phyloP scores from a whole-genome alignment of 1,140 invertebrate genomes.

The Diorhabda sublineata region DNA sequence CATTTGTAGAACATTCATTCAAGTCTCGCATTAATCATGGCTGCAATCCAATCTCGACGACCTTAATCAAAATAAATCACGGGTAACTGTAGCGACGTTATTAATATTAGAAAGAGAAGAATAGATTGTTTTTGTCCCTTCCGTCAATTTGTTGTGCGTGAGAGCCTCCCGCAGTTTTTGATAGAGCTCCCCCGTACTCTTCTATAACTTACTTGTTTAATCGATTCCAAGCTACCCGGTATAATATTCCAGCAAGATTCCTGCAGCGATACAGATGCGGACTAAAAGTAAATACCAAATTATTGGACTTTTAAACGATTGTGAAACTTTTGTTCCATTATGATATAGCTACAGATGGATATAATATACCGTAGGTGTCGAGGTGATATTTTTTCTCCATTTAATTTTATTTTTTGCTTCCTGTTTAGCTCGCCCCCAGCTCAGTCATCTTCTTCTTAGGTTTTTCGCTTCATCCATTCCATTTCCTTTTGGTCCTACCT shows the following conservation, averaged over 20 bases:
- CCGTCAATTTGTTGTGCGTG: conserved; percentile 13
- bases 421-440: no score
- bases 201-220: conserved; percentile 30
- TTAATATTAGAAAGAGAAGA: conserved; percentile 7
- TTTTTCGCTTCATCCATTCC: no score
- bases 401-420: no score
- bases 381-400: no score
- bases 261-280: conserved; percentile 2
- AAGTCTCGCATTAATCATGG: background rate
- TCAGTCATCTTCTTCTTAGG: no score
- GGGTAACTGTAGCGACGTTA: background rate
- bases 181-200: conserved; percentile 20
- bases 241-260: conserved; percentile 27
- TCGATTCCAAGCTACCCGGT: conserved; percentile 28
- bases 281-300: background rate
- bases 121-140: conserved; percentile 7
- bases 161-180: conserved; percentile 27
- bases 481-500: no score
- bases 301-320: no score
- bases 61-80: background rate
- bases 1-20: no score
- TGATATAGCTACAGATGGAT: no score
- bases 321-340: no score
- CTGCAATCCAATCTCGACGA: background rate
- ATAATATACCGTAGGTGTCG: no score